Conservation (phyloP, 1,140 invertebrate species). For the Philopotamus ludificatus region DNA sequence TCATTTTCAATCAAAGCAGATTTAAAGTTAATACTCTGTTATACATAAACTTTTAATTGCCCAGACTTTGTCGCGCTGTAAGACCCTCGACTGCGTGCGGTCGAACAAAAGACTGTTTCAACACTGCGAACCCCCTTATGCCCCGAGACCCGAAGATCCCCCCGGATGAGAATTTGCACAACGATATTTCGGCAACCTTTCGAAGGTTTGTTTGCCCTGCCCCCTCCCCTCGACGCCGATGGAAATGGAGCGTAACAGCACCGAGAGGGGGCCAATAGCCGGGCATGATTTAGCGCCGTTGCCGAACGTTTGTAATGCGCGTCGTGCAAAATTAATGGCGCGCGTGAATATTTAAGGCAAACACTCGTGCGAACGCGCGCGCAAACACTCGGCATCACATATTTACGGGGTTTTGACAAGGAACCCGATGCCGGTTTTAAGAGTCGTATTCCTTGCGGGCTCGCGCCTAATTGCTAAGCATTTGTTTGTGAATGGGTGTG, state of each 20-base stretch:
- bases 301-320: slow-evolving; percentile 16
- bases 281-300: slow-evolving; percentile 22
- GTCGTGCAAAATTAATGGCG: slow-evolving; percentile 29
- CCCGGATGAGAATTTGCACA: neutral
- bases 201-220: neutral
- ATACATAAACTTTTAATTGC: too few species aligned
- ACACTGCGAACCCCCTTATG: too few species aligned
- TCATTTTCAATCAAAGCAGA: too few species aligned
- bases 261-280: slow-evolving; percentile 2
- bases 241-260: neutral
- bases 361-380: slow-evolving; percentile 7
- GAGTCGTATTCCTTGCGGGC: slow-evolving; percentile 13
- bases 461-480: slow-evolving; percentile 18
- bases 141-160: neutral
- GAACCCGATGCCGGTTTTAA: neutral
- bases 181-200: neutral
- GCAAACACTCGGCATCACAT: slow-evolving; percentile 21
- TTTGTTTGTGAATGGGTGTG: too few species aligned
- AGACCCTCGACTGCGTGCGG: too few species aligned
- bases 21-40: too few species aligned
- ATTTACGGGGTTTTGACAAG: slow-evolving; percentile 5
- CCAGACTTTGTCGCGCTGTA: too few species aligned
- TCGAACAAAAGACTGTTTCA: too few species aligned
- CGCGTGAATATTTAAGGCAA: slow-evolving; percentile 21
- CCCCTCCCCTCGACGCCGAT: too few species aligned